A percentile compares a stretch with the other conserved stretches of the same genome.
These are phyloP conservation scores for Vulpes ferrilata DNA, from an alignment of 2,113 vertebrate species.

Conservation along the genomic window DNA sequence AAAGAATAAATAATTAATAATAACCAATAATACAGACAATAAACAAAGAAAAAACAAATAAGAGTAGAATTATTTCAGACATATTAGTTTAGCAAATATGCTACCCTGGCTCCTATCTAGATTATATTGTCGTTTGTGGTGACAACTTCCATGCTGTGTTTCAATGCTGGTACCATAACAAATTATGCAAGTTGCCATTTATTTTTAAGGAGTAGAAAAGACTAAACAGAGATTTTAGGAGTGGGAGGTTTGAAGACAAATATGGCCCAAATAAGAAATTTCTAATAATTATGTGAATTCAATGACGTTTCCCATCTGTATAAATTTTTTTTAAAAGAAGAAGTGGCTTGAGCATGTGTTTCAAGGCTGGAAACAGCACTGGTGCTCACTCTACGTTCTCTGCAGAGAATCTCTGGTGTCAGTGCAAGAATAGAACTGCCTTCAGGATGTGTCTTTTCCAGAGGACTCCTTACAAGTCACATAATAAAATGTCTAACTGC, in stretches of 20 bases:
- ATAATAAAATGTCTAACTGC: neutral
- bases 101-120: conserved; percentile 12
- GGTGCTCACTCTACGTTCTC: neutral
- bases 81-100: conserved; percentile 33
- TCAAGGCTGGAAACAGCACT: neutral
- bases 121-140: conserved; percentile 59
- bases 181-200: conserved; percentile 42
- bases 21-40: neutral
- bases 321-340: neutral
- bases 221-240: conserved; percentile 54
- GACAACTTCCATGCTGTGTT: conserved; percentile 45
- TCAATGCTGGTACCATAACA: conserved; percentile 32
- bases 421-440: neutral
- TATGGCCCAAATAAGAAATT: conserved; percentile 15
- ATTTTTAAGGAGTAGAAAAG: conserved; percentile 29
- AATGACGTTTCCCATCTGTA: neutral
- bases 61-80: conserved; percentile 31
- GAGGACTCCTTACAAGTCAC: neutral
- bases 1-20: neutral
- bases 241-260: conserved; percentile 35
- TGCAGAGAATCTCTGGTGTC: neutral
- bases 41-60: neutral
- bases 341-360: neutral
- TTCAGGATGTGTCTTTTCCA: neutral
- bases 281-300: conserved; percentile 4